Conservation (phyloP, 2,113 vertebrate species). For the Peromyscus polionotus region DNA sequence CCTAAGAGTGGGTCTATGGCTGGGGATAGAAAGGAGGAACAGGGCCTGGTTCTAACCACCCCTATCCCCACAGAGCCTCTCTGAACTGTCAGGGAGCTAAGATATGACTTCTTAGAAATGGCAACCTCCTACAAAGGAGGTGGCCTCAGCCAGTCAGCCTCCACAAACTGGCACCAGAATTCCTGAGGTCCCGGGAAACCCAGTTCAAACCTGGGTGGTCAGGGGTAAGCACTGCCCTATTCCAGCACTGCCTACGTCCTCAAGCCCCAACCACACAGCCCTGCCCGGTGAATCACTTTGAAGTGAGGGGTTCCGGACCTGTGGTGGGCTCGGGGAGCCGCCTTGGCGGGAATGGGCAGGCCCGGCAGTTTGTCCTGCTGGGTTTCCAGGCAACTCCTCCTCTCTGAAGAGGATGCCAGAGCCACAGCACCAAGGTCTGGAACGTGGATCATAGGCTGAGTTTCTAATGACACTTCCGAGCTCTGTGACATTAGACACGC, state of each 20-base stretch:
- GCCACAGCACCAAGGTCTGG: neutral
- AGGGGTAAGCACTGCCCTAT: neutral
- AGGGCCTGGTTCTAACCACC: neutral
- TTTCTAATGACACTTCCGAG: neutral
- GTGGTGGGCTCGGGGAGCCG: slow-evolving; percentile 23
- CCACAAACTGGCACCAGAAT: slow-evolving; percentile 24
- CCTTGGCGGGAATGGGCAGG: slow-evolving; percentile 58
- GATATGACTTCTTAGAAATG: slow-evolving; percentile 61
- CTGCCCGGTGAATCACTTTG: slow-evolving; percentile 69
- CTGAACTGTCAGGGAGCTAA: slow-evolving; percentile 51
- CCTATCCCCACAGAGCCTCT: slow-evolving; percentile 55
- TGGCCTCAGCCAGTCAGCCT: neutral
- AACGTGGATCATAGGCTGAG: neutral
- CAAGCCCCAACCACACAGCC: slow-evolving; percentile 66
- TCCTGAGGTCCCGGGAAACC: slow-evolving; percentile 57
- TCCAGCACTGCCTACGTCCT: neutral
- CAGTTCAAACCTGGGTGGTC: slow-evolving; percentile 66
- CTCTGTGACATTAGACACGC: neutral
- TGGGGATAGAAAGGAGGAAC: neutral
- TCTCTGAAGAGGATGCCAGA: neutral
- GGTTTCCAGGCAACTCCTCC: slow-evolving; percentile 55
- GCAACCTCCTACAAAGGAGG: slow-evolving; percentile 51
- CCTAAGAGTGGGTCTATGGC: neutral
- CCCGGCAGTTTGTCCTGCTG: neutral
- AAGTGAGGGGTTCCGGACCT: slow-evolving; percentile 63